These are phyloP conservation scores for Capromys pilorides DNA, from an alignment of 2,797 vertebrate species.

Conservation along the genomic window DNA sequence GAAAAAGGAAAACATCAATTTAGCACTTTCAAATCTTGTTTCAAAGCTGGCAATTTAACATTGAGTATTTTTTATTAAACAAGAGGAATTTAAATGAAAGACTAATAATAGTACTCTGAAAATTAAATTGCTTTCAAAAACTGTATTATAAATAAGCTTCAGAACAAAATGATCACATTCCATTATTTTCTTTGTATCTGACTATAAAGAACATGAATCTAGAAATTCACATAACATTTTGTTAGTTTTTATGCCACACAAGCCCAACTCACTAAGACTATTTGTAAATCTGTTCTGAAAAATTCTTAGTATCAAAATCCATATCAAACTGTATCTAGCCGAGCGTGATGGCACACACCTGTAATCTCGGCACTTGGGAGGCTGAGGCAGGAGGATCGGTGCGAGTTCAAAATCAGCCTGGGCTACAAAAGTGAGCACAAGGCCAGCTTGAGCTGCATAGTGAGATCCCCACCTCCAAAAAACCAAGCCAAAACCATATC, in stretches of 20 bases:
- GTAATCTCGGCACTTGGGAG: too few relatives aligned
- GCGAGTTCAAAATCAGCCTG: too few relatives aligned
- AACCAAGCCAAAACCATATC: background rate
- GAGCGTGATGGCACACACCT: too few relatives aligned
- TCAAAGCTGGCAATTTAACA: constrained; percentile 20
- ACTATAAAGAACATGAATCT: constrained; percentile 28
- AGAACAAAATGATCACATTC: constrained; percentile 26
- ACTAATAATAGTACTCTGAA: background rate
- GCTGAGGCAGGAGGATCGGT: too few relatives aligned
- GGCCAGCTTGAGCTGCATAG: too few relatives aligned
- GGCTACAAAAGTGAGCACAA: too few relatives aligned
- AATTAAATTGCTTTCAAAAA: constrained; percentile 24
- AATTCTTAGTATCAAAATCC: constrained; percentile 31
- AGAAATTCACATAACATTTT: constrained; percentile 53
- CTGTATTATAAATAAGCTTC: background rate
- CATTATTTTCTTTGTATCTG: background rate
- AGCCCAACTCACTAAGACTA: background rate
- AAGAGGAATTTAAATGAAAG: background rate
- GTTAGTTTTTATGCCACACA: constrained; percentile 44
- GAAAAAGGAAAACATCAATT: constrained; percentile 43
- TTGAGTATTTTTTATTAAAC: background rate
- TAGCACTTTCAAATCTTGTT: background rate
- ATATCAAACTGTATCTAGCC: too few relatives aligned
- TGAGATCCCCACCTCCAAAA: too few relatives aligned
- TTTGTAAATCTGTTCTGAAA: constrained; percentile 31